Evolutionary conservation across 2,888 invertebrate genomes (phyloP).

Genomic region (Cepaea hortensis): DNA sequence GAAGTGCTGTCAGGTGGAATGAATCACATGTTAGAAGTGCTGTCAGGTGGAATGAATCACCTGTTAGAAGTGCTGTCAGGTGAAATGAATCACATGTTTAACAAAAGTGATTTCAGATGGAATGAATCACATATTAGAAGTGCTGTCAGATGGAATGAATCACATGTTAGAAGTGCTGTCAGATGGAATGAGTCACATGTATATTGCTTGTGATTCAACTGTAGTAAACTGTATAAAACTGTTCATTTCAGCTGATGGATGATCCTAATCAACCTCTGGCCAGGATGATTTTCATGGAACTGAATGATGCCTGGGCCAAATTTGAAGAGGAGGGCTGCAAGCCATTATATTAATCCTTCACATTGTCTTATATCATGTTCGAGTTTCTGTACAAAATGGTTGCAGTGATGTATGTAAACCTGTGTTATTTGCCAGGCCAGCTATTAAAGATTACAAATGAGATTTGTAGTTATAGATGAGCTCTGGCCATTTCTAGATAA

Average conservation of each 20-base stretch:
- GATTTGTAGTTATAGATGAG: conserved; percentile 13
- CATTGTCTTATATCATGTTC: neutral
- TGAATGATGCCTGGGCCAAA: conserved; percentile 98
- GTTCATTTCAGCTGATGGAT: conserved; percentile 87
- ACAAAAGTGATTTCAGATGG: too few relatives aligned
- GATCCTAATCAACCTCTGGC: conserved; percentile 94
- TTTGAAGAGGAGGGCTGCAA: conserved; percentile 82
- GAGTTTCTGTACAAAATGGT: conserved; percentile 20
- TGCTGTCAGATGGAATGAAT: too few relatives aligned
- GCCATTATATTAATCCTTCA: conserved; percentile 60
- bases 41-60: too few relatives aligned
- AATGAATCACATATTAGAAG: too few relatives aligned
- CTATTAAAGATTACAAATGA: neutral
- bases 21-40: too few relatives aligned
- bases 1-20: too few relatives aligned
- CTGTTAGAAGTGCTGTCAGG: too few relatives aligned
- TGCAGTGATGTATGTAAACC: conserved; percentile 35
- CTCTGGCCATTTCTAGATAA: neutral
- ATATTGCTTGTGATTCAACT: neutral
- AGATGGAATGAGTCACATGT: too few relatives aligned
- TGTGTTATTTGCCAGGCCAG: neutral
- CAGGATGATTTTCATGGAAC: conserved; percentile 97
- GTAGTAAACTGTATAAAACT: neutral
- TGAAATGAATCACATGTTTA: too few relatives aligned
- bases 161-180: too few relatives aligned